Conservation (phyloP, 2,888 invertebrate genomes). For the Limenitis camilla region DNA sequence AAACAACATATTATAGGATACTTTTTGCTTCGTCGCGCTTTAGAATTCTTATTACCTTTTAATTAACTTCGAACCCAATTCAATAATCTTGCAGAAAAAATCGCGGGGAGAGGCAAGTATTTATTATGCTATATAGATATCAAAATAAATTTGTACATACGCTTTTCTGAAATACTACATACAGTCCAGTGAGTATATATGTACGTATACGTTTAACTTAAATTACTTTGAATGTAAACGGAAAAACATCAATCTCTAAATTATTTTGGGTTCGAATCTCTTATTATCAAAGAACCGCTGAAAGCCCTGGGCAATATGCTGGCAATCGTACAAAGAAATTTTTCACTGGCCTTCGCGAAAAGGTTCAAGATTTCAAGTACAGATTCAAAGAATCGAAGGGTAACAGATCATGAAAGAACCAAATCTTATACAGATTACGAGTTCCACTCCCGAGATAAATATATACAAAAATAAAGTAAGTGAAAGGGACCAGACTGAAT, state of each 20-base stretch:
- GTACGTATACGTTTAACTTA: neutral
- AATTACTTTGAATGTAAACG: neutral
- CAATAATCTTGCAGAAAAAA: no score
- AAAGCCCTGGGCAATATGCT: constrained; percentile 20
- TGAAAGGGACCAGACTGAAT: no score
- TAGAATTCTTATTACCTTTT: no score
- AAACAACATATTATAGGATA: no score
- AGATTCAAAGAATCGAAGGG: constrained; percentile 17
- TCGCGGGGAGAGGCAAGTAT: no score
- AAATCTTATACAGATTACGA: constrained; percentile 8
- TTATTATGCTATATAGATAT: no score
- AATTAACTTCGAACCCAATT: no score
- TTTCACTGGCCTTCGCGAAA: constrained; percentile 27
- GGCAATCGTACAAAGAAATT: constrained; percentile 30
- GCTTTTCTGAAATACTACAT: neutral
- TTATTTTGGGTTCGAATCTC: constrained; percentile 26
- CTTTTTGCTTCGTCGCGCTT: no score
- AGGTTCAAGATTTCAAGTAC: constrained; percentile 28
- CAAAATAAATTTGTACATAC: no score
- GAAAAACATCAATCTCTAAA: constrained; percentile 27
- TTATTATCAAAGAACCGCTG: constrained; percentile 26
- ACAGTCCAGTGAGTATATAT: neutral
- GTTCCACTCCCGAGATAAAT: neutral
- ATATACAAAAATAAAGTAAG: constrained; percentile 1
- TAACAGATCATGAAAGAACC: constrained; percentile 4